Evolutionary conservation across 2,888 invertebrate genomes (phyloP).

Genomic region (Apodemia mormo): DNA sequence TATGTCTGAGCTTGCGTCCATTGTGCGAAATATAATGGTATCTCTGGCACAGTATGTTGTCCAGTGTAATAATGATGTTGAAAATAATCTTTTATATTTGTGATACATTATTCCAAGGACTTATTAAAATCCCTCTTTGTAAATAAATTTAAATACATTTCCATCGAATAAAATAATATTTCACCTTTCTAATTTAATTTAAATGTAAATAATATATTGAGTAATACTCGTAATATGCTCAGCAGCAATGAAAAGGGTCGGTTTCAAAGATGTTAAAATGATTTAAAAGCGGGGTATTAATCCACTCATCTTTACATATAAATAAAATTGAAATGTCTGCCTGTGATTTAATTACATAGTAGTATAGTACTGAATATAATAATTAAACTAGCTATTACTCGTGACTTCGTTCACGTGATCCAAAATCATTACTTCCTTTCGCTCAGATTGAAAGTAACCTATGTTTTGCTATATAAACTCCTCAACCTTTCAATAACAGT

Average conservation of each 20-base stretch:
- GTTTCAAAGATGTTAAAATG: background rate
- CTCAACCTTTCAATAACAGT: too few relatives aligned
- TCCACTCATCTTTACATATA: too few relatives aligned
- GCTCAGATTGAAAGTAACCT: too few relatives aligned
- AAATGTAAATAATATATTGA: background rate
- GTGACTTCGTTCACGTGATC: too few relatives aligned
- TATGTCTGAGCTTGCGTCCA: slow-evolving; percentile 2
- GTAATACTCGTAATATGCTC: background rate
- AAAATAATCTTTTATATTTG: slow-evolving; percentile 2
- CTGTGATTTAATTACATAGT: too few relatives aligned
- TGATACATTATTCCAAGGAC: background rate
- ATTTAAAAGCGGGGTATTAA: background rate
- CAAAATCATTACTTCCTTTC: too few relatives aligned
- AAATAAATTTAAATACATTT: background rate
- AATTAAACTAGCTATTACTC: too few relatives aligned
- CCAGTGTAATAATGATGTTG: slow-evolving; percentile 9
- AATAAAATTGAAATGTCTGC: too few relatives aligned
- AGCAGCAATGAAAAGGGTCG: background rate
- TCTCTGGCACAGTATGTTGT: slow-evolving; percentile 3
- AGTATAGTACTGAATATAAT: too few relatives aligned
- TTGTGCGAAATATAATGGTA: slow-evolving; percentile 15
- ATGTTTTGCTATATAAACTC: too few relatives aligned
- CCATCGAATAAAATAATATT: background rate
- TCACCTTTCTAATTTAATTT: background rate
- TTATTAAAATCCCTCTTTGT: background rate